phyloP scores from a whole-genome alignment of 2,113 vertebrate species.

The Pomatorhinus ruficollis region DNA sequence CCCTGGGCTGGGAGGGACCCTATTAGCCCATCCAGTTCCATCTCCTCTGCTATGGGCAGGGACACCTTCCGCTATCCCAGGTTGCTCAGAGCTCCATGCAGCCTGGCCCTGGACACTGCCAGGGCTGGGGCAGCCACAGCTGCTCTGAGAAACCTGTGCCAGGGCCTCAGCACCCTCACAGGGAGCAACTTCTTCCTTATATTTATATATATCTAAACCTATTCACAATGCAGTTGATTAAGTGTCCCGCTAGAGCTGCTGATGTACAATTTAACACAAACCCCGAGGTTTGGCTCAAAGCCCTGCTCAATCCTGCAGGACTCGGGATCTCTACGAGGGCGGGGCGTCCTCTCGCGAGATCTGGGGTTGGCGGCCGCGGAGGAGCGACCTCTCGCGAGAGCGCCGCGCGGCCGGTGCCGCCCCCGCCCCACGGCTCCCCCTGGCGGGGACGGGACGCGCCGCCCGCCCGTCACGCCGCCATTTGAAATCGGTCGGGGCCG shows the following conservation, averaged over 20 bases:
- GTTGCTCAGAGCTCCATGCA: fast-evolving
- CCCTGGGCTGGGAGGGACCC: too few relatives aligned
- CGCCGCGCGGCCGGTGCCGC: neutral
- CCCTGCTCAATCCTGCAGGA: fast-evolving
- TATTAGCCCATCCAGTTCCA: too few relatives aligned
- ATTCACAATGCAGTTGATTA: too few relatives aligned
- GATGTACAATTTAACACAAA: fast-evolving
- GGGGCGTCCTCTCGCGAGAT: neutral
- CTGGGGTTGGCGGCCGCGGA: fast-evolving
- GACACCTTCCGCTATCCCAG: neutral
- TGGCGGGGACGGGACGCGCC: neutral
- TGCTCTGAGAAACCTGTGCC: neutral
- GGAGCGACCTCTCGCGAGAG: neutral
- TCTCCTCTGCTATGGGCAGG: too few relatives aligned
- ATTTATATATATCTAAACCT: neutral
- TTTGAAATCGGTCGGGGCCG: neutral
- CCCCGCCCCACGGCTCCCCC: neutral
- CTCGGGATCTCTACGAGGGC: fast-evolving
- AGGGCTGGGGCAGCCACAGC: neutral
- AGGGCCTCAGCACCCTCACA: neutral
- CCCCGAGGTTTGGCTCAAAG: fast-evolving
- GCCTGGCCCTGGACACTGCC: neutral
- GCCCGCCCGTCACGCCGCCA: neutral
- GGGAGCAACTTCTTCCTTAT: neutral
- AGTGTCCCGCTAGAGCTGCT: neutral